Percentiles rank a stretch among this genome's conserved stretches.
Conservation (phyloP, 2,797 vertebrate species). For the Enteromius argenteus region DNA sequence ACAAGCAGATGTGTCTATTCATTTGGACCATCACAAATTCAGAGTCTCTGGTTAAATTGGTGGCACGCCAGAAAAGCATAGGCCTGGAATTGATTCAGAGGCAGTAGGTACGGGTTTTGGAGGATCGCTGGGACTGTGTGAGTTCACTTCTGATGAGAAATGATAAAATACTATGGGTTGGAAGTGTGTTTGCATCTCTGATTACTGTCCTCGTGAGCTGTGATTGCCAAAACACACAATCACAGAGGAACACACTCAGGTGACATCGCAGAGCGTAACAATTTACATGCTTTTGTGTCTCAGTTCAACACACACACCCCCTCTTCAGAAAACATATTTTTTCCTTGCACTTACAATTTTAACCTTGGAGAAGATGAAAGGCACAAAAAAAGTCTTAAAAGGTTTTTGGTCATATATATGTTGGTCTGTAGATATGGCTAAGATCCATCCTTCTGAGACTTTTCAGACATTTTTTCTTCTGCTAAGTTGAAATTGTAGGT, state of each 20-base stretch:
- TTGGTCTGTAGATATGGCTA: background rate
- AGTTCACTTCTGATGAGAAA: conserved; percentile 19
- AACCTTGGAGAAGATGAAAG: conserved; percentile 2
- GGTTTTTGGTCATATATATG: background rate
- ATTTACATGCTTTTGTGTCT: background rate
- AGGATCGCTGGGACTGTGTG: background rate
- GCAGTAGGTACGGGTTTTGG: background rate
- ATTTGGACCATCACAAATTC: background rate
- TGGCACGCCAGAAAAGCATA: background rate
- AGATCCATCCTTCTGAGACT: background rate
- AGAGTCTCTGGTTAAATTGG: background rate
- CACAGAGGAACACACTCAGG: background rate
- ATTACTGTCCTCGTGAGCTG: conserved; percentile 27
- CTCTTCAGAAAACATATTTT: background rate
- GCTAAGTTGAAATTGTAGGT: background rate
- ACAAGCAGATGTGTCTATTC: conserved; percentile 37
- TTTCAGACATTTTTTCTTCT: background rate
- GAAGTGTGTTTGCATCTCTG: conserved; percentile 17
- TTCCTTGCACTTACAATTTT: background rate
- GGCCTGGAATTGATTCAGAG: conserved; percentile 10
- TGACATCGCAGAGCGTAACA: conserved; percentile 15
- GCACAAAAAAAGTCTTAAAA: background rate
- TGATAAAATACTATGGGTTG: background rate
- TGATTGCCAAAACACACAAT: conserved; percentile 32
- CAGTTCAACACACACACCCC: background rate